phyloP scores from a whole-genome alignment of 2,797 vertebrate genomes.

The Sphenopsis melanotis region DNA sequence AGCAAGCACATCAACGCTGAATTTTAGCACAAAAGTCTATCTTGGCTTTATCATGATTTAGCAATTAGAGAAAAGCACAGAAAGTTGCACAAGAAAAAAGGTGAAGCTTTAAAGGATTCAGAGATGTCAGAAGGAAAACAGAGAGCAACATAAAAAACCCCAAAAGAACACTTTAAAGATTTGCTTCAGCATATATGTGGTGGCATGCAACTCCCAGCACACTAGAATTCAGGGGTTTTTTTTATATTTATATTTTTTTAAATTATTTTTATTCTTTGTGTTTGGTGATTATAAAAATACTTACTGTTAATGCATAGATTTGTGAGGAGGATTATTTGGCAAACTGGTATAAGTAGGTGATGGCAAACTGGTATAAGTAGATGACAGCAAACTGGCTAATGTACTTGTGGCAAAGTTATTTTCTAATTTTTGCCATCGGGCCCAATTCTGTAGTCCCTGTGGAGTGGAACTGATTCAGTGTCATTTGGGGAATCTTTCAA shows the following conservation, averaged over 20 bases:
- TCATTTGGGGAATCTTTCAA: background rate
- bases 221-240: background rate
- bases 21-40: background rate
- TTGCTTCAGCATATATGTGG: background rate
- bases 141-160: background rate
- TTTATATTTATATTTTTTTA: background rate
- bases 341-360: background rate
- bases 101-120: background rate
- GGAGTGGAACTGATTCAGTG: background rate
- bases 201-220: background rate
- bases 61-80: background rate
- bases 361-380: background rate
- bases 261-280: background rate
- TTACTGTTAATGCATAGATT: background rate
- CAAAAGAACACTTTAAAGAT: background rate
- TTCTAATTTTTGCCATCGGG: background rate
- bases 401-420: background rate
- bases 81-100: background rate
- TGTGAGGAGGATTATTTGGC: background rate
- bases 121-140: background rate
- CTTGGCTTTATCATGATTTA: background rate
- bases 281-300: background rate
- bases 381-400: background rate
- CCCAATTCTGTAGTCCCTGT: background rate
- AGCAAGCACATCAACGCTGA: background rate